Base-by-base conservation (phyloP, 2,797 vertebrate species). In the Parambassis ranga region DNA sequence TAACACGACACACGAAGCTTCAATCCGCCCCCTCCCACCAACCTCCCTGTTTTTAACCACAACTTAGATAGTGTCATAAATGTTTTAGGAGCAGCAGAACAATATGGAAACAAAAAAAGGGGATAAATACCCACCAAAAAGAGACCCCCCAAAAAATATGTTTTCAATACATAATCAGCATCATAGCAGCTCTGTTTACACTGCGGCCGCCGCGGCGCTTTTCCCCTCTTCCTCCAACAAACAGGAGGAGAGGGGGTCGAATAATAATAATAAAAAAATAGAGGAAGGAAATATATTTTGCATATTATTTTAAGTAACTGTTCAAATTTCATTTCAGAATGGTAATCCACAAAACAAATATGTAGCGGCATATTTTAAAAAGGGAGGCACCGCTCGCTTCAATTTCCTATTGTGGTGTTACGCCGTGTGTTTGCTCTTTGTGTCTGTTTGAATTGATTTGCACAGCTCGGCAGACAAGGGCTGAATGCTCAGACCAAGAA, bases 401-500 rank as follows among this genome's bases (percentile, higher is more conserved):
- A 92, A 92, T 94, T 93, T 93, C 92, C 92, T 92, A 92, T 93
- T 93, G 91, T 92, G 90, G 90, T 81, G 87, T 87, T 84, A 57
- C 77, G 76, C 66, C 78, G 87, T 90, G 92, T 93, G 93, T 95
- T 94, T 94, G 92, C 92, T 93, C 77, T 89, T 93, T 94, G 93
- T 93, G 93, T 95, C 93, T 95, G 93, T 94, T 94, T 92, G 93
- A 95, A 94, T 95, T 94, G 94, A 94, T 95, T 94, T 94, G 93
- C 93, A 93, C 93, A 93, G 92, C 91, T 94, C 90, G 90, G 91
- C 92, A 91, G 92, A 95, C 92, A 93, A 93, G 83, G 92, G 92
- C 91, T 93, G 93, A 95, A 95, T 92, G 92, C 91, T 91, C 90
- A 91, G 93, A 92, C 92, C 93, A 94, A 91, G 94, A 94, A 95